Base-by-base conservation (phyloP, 23 tunicate genomes). In the Oikopleura dioica region DNA sequence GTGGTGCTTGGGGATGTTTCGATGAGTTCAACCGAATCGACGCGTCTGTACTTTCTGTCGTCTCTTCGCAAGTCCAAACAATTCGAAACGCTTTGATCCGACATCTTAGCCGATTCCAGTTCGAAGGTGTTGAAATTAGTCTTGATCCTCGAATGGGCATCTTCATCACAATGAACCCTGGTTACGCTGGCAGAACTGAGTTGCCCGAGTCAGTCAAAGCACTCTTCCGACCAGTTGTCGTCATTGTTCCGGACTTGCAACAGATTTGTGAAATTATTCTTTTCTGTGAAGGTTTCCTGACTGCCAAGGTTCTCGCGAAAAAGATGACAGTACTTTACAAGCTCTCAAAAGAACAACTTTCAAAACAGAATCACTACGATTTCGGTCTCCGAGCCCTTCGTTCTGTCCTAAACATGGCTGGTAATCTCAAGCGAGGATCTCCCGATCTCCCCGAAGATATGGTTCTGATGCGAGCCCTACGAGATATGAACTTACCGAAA, bases 1-100 rank as follows among this genome's bases (percentile, higher is more conserved):
- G 95, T 72, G 99, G 99, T 37, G 99, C 99, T 0, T 94, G 99
- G 99, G 99, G 95, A 23, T 94, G 99, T 58, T 94, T 94, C 59
- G 99, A 94, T 81, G 99, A 94, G 68, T 94, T 94, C 63, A 94
- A 94, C 44, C 76, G 99, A 67, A 94, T 94, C 58, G 99, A 94
- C 55, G 95, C 95, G 0, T 81, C 95, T 81, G 99, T 94, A 32
- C 75, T 94, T 36, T 94, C 99, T 29, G 99, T 94, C 38, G 99
- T 94, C 0, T 86, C 99, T 0, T 83, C 95, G 28, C 99, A 94
- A 80, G 95, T 94, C 51, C 95, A 86, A 79, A 86, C 95, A 0
- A 94, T 94, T 35, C 76, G 95, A 36, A 94, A 94, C 59, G 99
- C 99, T 0, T 81, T 86, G 58, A 86, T 94, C 81, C 83, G 83